Base-by-base conservation (phyloP, 2,888 invertebrate species). In the Ophioninae sp. region DNA sequence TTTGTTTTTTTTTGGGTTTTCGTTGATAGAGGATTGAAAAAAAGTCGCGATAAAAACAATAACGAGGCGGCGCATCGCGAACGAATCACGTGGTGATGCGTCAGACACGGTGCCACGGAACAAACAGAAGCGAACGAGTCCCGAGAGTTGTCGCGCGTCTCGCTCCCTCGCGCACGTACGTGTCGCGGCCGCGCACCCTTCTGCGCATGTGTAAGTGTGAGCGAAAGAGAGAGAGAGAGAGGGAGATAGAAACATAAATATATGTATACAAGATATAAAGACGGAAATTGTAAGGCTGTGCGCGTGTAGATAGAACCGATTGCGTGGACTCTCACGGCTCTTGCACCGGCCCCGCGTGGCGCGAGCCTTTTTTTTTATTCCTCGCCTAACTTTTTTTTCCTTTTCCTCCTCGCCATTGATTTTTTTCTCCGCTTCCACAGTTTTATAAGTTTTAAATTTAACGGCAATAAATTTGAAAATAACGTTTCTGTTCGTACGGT, bases 61-160 rank as follows among this genome's bases (percentile, higher is more conserved):
- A 56, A 70, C 70, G 69, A 76, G 56, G 62, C 82, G 67, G 23
- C 50, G 23, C 50, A 44, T 81, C 86, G 80, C 84, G 74, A 67
- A 68, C 84, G 85, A 81, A 90, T 90, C 90, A 90, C 90, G 89
- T 90, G 90, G 90, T 87, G 87, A 90, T 90, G 90, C 89, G 89
- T 89, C 89, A 89, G 87, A 80, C 79, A 76, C 79, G 64, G 79
- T 73, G 73, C 64, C 79, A 57, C 59, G 21, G 59, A 76, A 79
- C 77, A 62, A 81, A 81, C 76, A 67, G 23, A 44, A 68, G 20
- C 69, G 68, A 76, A 57, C 79, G 67, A 79, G 81, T 73, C 68
- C 50, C 61, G 68, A 68, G 50, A 61, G 13, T 75, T 74, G 2
- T 30, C 21, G 62, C 69, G 62, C 62, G 23, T 77, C 77, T 41